These are phyloP conservation scores for Trichechus manatus DNA, from an alignment of 2,113 vertebrate genomes.

Conservation along the genomic window DNA sequence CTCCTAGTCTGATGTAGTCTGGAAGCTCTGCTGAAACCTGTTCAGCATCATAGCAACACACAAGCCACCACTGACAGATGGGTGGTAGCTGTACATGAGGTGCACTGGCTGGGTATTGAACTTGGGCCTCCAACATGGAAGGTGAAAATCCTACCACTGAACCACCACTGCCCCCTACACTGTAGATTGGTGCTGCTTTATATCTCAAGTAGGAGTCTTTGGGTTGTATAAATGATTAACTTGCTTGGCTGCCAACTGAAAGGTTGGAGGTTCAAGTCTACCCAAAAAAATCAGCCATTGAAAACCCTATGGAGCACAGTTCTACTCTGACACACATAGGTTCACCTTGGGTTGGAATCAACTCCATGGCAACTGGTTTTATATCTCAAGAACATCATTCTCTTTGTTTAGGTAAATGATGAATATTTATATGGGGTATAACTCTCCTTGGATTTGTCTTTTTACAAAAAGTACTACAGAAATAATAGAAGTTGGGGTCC, in stretches of 20 bases:
- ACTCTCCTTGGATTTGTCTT: conserved; percentile 40
- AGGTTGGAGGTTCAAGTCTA: background rate
- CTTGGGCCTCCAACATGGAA: too few species aligned
- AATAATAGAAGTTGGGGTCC: background rate
- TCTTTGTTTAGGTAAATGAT: conserved; percentile 44
- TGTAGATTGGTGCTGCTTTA: background rate
- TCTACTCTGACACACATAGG: too few species aligned
- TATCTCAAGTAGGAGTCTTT: background rate
- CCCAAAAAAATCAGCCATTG: background rate
- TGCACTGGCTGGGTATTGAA: too few species aligned
- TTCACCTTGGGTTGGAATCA: background rate
- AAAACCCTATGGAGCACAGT: background rate
- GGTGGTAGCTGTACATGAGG: too few species aligned
- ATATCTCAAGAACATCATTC: background rate
- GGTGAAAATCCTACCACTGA: too few species aligned
- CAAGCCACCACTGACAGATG: too few species aligned
- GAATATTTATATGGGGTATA: background rate
- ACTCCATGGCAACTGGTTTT: background rate
- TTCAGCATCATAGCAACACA: too few species aligned
- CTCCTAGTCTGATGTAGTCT: too few species aligned
- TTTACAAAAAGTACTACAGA: conserved; percentile 30
- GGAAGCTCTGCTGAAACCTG: too few species aligned
- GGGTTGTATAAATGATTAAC: background rate
- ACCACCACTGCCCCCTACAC: background rate
- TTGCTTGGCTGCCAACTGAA: background rate